A percentile compares a stretch with the other conserved stretches of the same genome.
phyloP scores from a whole-genome alignment of 2,888 invertebrate genomes.

The Monopis laevigella region DNA sequence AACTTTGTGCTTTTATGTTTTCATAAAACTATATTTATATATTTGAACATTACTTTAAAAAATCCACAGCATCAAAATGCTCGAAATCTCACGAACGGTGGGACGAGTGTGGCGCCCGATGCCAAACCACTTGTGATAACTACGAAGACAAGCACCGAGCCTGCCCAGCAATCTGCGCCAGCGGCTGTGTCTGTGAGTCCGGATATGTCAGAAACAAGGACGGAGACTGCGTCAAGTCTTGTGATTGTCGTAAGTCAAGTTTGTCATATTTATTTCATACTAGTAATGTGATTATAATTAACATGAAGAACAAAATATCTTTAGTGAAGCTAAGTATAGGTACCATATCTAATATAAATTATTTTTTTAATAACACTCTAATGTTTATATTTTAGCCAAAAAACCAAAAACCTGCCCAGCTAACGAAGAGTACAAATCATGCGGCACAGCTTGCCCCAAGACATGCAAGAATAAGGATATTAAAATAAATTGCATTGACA shows the following conservation, averaged over 20 bases:
- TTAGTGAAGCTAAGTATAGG: neutral
- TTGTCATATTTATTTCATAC: too few relatives aligned
- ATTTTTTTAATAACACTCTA: too few relatives aligned
- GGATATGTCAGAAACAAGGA: neutral
- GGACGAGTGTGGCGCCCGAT: neutral
- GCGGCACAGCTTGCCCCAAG: slow-evolving; percentile 13
- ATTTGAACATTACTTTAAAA: neutral
- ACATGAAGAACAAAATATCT: neutral
- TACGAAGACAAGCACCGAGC: neutral
- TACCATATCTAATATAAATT: too few relatives aligned
- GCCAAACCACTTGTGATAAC: slow-evolving; percentile 1
- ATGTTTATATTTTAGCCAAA: too few relatives aligned
- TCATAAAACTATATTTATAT: too few relatives aligned
- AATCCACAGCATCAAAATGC: slow-evolving; percentile 1
- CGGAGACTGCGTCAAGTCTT: neutral
- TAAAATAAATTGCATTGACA: slow-evolving; percentile 3
- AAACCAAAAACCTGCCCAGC: neutral
- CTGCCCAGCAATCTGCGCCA: neutral
- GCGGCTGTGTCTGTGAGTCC: slow-evolving; percentile 1
- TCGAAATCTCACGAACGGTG: slow-evolving; percentile 1
- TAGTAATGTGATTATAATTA: neutral
- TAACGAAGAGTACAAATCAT: slow-evolving; percentile 13
- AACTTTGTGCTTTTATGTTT: too few relatives aligned
- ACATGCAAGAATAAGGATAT: slow-evolving; percentile 11
- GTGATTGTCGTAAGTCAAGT: slow-evolving; percentile 2